Percentiles rank a stretch among this genome's conserved stretches.
Evolutionary conservation across 1,140 invertebrate genomes (phyloP).

Genomic region (Cyclina sinensis): DNA sequence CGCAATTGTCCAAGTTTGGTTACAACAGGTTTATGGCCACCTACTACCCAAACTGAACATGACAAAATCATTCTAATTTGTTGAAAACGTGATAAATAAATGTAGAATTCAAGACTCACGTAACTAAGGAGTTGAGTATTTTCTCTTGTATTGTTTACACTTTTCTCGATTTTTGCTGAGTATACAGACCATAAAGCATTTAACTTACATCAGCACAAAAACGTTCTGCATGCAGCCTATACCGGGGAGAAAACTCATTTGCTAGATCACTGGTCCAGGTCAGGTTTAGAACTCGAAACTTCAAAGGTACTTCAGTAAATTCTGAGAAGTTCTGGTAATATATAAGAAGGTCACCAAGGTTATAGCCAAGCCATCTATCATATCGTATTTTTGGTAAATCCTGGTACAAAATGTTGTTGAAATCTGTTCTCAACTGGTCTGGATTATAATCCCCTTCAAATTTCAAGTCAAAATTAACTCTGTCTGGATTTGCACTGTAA

Average conservation of each 20-base stretch:
- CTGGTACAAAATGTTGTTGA: constrained; percentile 52
- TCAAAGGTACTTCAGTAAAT: constrained; percentile 60
- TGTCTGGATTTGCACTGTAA: constrained; percentile 27
- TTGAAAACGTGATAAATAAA: too few relatives aligned
- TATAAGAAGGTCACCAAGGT: constrained; percentile 54
- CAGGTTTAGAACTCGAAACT: constrained; percentile 63
- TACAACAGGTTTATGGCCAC: too few relatives aligned
- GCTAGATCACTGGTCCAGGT: constrained; percentile 53
- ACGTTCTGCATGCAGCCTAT: constrained; percentile 52
- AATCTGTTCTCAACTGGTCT: constrained; percentile 6
- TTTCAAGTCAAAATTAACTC: constrained; percentile 53
- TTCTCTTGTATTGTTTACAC: too few relatives aligned
- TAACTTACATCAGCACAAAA: constrained; percentile 62
- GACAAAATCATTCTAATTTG: too few relatives aligned
- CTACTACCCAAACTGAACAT: too few relatives aligned
- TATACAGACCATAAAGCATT: neutral
- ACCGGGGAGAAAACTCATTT: constrained; percentile 29
- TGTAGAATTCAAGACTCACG: too few relatives aligned
- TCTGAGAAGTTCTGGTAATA: constrained; percentile 62
- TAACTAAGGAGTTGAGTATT: too few relatives aligned
- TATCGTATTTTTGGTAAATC: constrained; percentile 55
- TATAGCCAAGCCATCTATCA: constrained; percentile 60
- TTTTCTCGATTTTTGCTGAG: too few relatives aligned
- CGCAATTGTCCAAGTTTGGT: too few relatives aligned
- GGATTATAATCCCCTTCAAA: constrained; percentile 59